Evolutionary conservation across 2,113 vertebrate genomes (phyloP), one percentile per base, ranked within the genome.

Genomic region (Cyanistes caeruleus): DNA sequence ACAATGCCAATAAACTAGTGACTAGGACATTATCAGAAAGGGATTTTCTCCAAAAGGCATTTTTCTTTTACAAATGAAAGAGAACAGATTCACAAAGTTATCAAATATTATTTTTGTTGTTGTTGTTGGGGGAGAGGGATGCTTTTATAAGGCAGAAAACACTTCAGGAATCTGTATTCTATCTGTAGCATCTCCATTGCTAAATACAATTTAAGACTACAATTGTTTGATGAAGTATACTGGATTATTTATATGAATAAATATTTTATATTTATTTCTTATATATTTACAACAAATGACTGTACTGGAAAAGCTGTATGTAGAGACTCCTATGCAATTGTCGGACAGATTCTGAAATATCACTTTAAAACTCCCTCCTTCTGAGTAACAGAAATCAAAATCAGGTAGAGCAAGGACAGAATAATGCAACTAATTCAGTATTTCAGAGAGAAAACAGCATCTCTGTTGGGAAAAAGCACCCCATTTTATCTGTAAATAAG

Each of bases 71-170:
- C 33, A 81, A 35, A 35, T 6, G 39, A 88, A 90, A 28, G 6
- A 65, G 24, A 72, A 33, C 4, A 72, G 23, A 49, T 52, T 87
- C 30, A 64, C 5, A n/a, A 18, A 9, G 6, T 70, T 74, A 37
- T 3, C 41, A 55, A 49, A 63, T 31, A 22, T 43, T 37, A 37
- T 21, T 11, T n/a, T 48, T 37, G 24, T 30, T 53, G 85, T 44
- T 21, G 21, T 33, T 3, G 0, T 4, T 11, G 18, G 1, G 17
- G 7, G 4, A 8, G 13, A 10, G 0, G 2, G 1, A 1, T 14
- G 9, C 60, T 23, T 60, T 56, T 81, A 28, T 35, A 64, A 63
- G 23, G 25, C 35, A 79, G 33, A 75, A 58, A 76, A 25, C 8
- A 5, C 2, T 43, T 89, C 33, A 49, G 28, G 28, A 91, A 75